These are phyloP conservation scores for Blastobasis lacticolella DNA, from an alignment of 2,888 invertebrate genomes.

Conservation along the genomic window DNA sequence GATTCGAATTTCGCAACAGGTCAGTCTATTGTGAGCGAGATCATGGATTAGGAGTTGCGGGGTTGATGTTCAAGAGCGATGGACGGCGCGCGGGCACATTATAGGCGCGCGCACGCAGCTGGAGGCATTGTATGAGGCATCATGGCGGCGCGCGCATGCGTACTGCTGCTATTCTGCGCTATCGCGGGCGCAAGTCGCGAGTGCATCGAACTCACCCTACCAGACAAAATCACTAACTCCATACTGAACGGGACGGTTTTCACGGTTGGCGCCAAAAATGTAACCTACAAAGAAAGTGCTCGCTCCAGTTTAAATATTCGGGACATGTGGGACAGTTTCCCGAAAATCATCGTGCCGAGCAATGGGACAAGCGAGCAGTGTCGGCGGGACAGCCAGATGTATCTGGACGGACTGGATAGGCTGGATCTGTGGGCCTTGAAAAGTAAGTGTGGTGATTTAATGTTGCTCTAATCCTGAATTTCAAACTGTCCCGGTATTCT, in stretches of 20 bases:
- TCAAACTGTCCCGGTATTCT: too few relatives aligned
- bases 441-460: conserved; percentile 44
- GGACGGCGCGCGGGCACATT: conserved; percentile 1
- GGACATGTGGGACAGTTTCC: conserved; percentile 55
- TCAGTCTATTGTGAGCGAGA: too few relatives aligned
- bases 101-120: conserved; percentile 24
- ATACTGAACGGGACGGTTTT: conserved; percentile 51
- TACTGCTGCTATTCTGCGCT: conserved; percentile 33
- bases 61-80: background rate
- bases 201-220: conserved; percentile 57
- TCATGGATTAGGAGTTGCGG: too few relatives aligned
- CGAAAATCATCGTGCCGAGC: conserved; percentile 56
- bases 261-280: conserved; percentile 41
- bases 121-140: conserved; percentile 44
- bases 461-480: too few relatives aligned
- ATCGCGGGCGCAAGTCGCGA: conserved; percentile 43
- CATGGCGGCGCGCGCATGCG: conserved; percentile 65
- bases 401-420: conserved; percentile 47
- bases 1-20: too few relatives aligned
- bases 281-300: conserved; percentile 36
- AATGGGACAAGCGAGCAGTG: conserved; percentile 65
- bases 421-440: conserved; percentile 71
- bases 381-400: conserved; percentile 50
- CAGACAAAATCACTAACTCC: conserved; percentile 40
- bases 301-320: conserved; percentile 36